Percentiles rank a stretch among this genome's conserved stretches.
Evolutionary conservation across 2,797 vertebrate genomes (phyloP).

Genomic region (Sternotherus odoratus): DNA sequence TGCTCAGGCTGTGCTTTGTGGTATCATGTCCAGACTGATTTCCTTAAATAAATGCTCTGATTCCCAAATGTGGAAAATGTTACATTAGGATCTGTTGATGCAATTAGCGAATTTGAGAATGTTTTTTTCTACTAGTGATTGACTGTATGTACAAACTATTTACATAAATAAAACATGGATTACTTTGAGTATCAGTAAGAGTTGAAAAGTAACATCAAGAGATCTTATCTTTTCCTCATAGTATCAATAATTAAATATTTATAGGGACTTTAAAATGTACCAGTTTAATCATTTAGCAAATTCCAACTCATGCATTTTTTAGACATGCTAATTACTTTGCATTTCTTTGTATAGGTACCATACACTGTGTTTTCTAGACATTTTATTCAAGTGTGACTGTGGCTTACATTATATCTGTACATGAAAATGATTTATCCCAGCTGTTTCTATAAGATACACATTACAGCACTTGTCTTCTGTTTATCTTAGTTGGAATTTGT

Average conservation of each 20-base stretch:
- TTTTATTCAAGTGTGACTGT: slow-evolving; percentile 12
- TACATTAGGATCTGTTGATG: slow-evolving; percentile 73
- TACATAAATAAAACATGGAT: slow-evolving; percentile 71
- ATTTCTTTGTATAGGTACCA: slow-evolving; percentile 50
- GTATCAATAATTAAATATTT: slow-evolving; percentile 73
- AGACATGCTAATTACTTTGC: slow-evolving; percentile 73
- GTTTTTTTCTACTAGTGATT: slow-evolving; percentile 73
- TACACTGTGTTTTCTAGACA: slow-evolving; percentile 56
- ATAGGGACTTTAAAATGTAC: slow-evolving; percentile 61
- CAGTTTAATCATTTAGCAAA: slow-evolving; percentile 77
- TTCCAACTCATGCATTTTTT: slow-evolving; percentile 77
- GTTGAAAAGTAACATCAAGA: slow-evolving; percentile 69
- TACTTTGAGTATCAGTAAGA: slow-evolving; percentile 63
- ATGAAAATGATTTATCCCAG: neutral
- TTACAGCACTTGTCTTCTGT: neutral
- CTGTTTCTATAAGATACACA: neutral
- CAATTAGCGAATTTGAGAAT: slow-evolving; percentile 77
- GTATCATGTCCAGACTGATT: slow-evolving; percentile 73
- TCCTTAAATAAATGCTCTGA: slow-evolving; percentile 74
- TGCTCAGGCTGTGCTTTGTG: slow-evolving; percentile 59
- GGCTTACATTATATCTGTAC: slow-evolving; percentile 27
- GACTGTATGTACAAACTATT: slow-evolving; percentile 67
- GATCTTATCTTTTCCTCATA: slow-evolving; percentile 62
- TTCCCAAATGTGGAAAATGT: slow-evolving; percentile 75
- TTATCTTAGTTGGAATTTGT: slow-evolving; percentile 2